These are phyloP conservation scores for Camponotus pennsylvanicus DNA, from an alignment of 1,140 invertebrate genomes.

Conservation along the genomic window DNA sequence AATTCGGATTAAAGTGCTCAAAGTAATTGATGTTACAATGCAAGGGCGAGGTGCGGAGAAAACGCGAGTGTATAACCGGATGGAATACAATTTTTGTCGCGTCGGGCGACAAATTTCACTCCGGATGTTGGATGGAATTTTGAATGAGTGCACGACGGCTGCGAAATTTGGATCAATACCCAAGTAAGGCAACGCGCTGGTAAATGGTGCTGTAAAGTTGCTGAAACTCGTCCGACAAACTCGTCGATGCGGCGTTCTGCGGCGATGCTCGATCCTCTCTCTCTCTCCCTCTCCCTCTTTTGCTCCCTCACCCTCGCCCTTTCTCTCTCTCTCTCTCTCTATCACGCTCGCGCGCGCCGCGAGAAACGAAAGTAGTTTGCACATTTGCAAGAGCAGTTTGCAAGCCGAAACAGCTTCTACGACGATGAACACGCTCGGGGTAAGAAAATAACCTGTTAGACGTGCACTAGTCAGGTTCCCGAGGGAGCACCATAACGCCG, in stretches of 20 bases:
- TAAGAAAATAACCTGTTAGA: slow-evolving; percentile 56
- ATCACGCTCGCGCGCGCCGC: background rate
- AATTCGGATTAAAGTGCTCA: background rate
- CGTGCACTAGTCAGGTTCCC: slow-evolving; percentile 13
- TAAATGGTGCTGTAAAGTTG: slow-evolving; percentile 53
- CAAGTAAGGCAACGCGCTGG: slow-evolving; percentile 48
- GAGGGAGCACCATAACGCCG: slow-evolving; percentile 5
- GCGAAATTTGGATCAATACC: slow-evolving; percentile 55
- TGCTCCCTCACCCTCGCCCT: background rate
- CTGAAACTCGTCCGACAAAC: slow-evolving; percentile 50
- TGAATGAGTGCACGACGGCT: slow-evolving; percentile 41
- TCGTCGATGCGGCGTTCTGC: slow-evolving; percentile 44
- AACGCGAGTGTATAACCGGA: background rate
- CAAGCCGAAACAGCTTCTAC: slow-evolving; percentile 40
- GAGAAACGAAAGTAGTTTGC: slow-evolving; percentile 51
- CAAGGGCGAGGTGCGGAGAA: background rate
- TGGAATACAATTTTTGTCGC: slow-evolving; percentile 12
- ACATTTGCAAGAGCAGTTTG: slow-evolving; percentile 51
- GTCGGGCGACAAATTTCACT: slow-evolving; percentile 1
- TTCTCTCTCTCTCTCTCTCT: background rate
- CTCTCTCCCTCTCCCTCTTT: background rate
- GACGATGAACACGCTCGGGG: slow-evolving; percentile 27
- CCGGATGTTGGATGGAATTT: slow-evolving; percentile 29
- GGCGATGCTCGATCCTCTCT: background rate
- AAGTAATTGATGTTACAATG: background rate